Evolutionary conservation across 2,113 vertebrate species (phyloP).

Genomic region (Sus scrofa): DNA sequence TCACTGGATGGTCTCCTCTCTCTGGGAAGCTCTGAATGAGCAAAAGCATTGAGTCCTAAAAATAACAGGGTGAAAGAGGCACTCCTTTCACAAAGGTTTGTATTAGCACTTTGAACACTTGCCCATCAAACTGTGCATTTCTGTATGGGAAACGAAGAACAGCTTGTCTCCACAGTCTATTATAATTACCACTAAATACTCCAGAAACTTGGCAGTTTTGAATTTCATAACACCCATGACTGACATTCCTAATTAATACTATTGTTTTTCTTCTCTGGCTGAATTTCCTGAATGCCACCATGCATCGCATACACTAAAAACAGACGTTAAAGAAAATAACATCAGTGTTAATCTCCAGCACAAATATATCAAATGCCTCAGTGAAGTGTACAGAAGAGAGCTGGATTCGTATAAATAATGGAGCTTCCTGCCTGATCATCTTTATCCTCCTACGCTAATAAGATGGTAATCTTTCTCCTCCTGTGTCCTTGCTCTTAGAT

Average conservation of each 20-base stretch:
- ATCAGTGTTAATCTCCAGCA: conserved; percentile 82
- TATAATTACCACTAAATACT: conserved; percentile 86
- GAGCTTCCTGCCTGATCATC: conserved; percentile 79
- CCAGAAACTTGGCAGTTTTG: conserved; percentile 85
- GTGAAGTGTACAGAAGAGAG: conserved; percentile 62
- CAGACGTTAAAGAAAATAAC: conserved; percentile 86
- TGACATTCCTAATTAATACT: conserved; percentile 88
- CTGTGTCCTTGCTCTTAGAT: conserved; percentile 79
- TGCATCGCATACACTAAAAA: conserved; percentile 80
- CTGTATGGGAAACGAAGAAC: conserved; percentile 82
- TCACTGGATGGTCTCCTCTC: background rate
- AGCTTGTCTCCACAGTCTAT: conserved; percentile 87
- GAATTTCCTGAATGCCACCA: conserved; percentile 85
- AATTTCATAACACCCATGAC: conserved; percentile 88
- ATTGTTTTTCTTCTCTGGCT: conserved; percentile 87
- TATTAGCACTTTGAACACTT: conserved; percentile 75
- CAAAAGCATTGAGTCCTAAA: conserved; percentile 49
- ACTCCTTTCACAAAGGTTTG: conserved; percentile 64
- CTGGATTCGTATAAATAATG: conserved; percentile 84
- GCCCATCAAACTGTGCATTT: conserved; percentile 79
- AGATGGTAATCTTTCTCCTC: conserved; percentile 84
- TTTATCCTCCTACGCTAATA: conserved; percentile 80
- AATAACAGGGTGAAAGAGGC: conserved; percentile 58
- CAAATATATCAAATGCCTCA: conserved; percentile 83
- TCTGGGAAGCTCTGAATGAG: conserved; percentile 54